phyloP scores from a whole-genome alignment of 2,113 vertebrate genomes.

The Pipra filicauda region DNA sequence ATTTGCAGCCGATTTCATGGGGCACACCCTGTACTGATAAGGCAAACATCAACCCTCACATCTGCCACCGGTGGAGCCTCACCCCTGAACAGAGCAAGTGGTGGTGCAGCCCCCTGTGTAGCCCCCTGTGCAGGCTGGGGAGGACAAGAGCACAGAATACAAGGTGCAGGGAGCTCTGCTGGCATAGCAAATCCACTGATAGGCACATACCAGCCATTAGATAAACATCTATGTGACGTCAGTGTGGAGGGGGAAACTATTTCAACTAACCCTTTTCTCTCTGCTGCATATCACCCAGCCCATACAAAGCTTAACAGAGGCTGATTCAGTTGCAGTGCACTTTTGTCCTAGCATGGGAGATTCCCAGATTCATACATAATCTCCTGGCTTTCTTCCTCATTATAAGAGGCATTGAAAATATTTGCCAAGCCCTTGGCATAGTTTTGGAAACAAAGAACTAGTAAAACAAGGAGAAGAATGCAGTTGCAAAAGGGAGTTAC shows the following conservation, averaged over 20 bases:
- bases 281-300: not conserved
- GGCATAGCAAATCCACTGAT: not conserved
- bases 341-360: not conserved
- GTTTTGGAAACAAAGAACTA: not conserved
- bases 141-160: not conserved
- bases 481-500: not conserved
- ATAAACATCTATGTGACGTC: not conserved
- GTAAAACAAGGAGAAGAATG: conserved; percentile 12
- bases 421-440: not conserved
- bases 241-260: not conserved
- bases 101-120: not conserved
- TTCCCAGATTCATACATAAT: not conserved
- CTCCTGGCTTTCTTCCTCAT: not conserved
- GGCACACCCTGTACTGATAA: not conserved
- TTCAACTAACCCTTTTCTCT: not conserved
- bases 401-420: not conserved
- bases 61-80: not conserved
- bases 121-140: not conserved
- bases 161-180: rapidly evolving
- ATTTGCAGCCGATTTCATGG: not conserved
- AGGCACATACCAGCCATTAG: not conserved
- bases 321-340: not conserved
- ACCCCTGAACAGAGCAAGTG: not conserved
- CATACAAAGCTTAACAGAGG: not conserved
- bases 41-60: not conserved